Evolutionary conservation across 2,113 vertebrate species (phyloP).

Genomic region (Trematocara stigmaticum): DNA sequence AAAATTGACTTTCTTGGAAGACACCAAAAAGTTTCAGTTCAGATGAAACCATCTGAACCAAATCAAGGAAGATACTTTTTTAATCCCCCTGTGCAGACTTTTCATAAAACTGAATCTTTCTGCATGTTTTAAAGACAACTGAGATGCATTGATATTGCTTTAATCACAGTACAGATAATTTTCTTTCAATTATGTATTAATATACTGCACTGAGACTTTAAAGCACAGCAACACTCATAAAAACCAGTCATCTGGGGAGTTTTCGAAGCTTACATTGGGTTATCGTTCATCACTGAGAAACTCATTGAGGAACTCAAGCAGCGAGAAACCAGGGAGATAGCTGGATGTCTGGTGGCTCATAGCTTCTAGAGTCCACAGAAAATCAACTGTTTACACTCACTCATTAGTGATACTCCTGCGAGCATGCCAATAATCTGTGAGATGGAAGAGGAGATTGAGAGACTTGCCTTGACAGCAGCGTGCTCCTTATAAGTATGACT

Average conservation of each 20-base stretch:
- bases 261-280: neutral
- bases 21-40: neutral
- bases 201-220: neutral
- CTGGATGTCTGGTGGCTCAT: neutral
- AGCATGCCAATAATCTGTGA: conserved; percentile 9
- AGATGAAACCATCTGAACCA: neutral
- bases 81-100: neutral
- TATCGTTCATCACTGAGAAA: conserved; percentile 1
- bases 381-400: conserved; percentile 23
- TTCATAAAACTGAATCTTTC: neutral
- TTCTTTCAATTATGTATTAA: neutral
- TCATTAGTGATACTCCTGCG: conserved; percentile 12
- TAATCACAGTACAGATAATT: neutral
- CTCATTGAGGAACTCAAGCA: neutral
- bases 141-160: neutral
- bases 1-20: neutral
- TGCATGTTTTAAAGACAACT: neutral
- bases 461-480: neutral
- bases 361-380: neutral
- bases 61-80: neutral
- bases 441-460: neutral
- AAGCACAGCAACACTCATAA: neutral
- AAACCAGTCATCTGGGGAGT: neutral
- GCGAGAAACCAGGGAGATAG: neutral
- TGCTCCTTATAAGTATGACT: neutral